phyloP scores from a whole-genome alignment of 1,140 invertebrate species.

The Meloidogyne exigua region DNA sequence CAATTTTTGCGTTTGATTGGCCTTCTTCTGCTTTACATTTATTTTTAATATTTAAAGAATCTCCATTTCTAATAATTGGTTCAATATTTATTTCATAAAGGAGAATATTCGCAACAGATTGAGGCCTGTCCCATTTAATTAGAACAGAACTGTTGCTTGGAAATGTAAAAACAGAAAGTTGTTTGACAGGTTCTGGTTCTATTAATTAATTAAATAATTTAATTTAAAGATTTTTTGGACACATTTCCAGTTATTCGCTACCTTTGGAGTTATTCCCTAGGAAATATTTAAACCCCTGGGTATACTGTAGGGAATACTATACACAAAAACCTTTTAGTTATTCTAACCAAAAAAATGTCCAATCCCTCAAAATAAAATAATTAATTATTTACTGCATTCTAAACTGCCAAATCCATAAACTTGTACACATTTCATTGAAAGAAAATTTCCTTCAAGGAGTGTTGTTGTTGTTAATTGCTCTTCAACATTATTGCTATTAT shows the following conservation, averaged over 20 bases:
- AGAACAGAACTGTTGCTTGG: conserved; percentile 32
- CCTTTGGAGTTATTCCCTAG: no score
- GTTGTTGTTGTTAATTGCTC: not conserved
- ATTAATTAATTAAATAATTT: not conserved
- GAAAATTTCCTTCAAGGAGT: conserved; percentile 19
- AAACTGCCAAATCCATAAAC: conserved; percentile 42
- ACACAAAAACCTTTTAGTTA: no score
- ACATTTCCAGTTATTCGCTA: no score
- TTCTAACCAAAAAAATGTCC: not conserved
- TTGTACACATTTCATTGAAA: conserved; percentile 42
- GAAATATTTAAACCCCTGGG: no score
- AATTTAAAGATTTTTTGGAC: not conserved
- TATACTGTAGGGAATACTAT: no score
- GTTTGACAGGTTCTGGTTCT: conserved; percentile 41
- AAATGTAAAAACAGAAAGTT: conserved; percentile 26
- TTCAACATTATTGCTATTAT: not conserved
- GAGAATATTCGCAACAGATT: conserved; percentile 29
- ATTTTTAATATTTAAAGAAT: not conserved
- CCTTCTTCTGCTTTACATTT: conserved; percentile 36
- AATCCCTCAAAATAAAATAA: not conserved
- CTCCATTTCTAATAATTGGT: conserved; percentile 14
- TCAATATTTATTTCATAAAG: conserved; percentile 36
- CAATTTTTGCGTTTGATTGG: conserved; percentile 20
- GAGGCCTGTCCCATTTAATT: conserved; percentile 27
- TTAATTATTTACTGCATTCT: conserved; percentile 40